Evolutionary conservation across 1,140 invertebrate species (phyloP).

Genomic region (Laupala kohalensis): DNA sequence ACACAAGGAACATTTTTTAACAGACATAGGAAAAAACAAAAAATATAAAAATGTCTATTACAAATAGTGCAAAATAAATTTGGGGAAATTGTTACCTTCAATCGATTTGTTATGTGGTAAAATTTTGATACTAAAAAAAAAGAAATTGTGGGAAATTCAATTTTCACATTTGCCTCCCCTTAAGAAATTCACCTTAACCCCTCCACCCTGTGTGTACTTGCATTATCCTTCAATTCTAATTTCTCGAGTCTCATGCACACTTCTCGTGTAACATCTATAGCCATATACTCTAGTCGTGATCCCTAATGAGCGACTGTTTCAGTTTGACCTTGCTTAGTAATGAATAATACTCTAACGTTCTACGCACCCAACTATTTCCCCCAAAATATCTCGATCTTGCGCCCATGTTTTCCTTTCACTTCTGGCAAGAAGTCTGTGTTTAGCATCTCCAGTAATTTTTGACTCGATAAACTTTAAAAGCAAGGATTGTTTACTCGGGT

Average conservation of each 20-base stretch:
- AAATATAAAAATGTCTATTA: no score
- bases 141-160: no score
- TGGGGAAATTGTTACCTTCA: no score
- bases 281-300: not conserved
- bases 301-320: not conserved
- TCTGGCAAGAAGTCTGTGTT: not conserved
- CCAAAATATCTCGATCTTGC: not conserved
- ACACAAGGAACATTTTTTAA: no score
- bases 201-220: not conserved
- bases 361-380: not conserved
- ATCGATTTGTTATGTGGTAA: no score
- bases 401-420: not conserved
- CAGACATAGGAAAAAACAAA: no score
- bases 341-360: not conserved
- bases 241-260: not conserved
- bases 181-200: not conserved
- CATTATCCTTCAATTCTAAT: not conserved
- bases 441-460: conserved; percentile 3
- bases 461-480: conserved; percentile 3
- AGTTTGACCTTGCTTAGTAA: no score
- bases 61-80: no score
- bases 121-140: no score
- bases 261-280: not conserved
- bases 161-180: not conserved
- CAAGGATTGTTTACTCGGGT: not conserved